A percentile compares a stretch with the other conserved stretches of the same genome.
phyloP scores from a whole-genome alignment of 2,888 invertebrate species.

The Nesidiocoris tenuis region DNA sequence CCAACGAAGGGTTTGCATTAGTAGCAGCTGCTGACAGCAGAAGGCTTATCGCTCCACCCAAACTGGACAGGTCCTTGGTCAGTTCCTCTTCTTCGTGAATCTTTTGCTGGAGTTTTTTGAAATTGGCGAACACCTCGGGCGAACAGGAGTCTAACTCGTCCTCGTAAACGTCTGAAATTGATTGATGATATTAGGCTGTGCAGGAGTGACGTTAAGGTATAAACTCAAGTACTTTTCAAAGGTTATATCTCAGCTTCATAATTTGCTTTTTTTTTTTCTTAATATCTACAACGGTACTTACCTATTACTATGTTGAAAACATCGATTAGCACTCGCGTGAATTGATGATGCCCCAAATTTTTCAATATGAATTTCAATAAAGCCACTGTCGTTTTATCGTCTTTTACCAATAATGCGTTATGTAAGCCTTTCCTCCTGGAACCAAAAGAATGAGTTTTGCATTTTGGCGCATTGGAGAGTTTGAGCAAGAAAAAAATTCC shows the following conservation, averaged over 20 bases:
- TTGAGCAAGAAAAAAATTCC: too few relatives aligned
- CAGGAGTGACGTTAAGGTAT: not conserved
- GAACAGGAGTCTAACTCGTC: slow-evolving; percentile 64
- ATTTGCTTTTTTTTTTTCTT: too few relatives aligned
- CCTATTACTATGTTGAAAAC: slow-evolving; percentile 72
- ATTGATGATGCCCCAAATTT: slow-evolving; percentile 71
- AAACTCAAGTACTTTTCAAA: not conserved
- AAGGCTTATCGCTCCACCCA: slow-evolving; percentile 71
- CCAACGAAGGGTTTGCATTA: slow-evolving; percentile 1
- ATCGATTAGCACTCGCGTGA: slow-evolving; percentile 71
- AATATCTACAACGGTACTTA: too few relatives aligned
- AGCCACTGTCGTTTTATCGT: slow-evolving; percentile 64
- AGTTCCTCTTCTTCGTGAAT: slow-evolving; percentile 69
- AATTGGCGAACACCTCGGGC: slow-evolving; percentile 62
- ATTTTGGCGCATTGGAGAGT: too few relatives aligned
- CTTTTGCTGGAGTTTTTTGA: slow-evolving; percentile 62
- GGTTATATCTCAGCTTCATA: not conserved
- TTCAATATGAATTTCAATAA: slow-evolving; percentile 75
- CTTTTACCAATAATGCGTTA: slow-evolving; percentile 67
- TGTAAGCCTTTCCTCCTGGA: slow-evolving; percentile 70
- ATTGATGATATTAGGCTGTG: not conserved
- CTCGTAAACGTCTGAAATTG: slow-evolving; percentile 64
- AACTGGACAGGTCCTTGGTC: slow-evolving; percentile 63
- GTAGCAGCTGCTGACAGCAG: slow-evolving; percentile 62
- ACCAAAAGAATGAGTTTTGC: too few relatives aligned